Conservation (phyloP, 2,888 invertebrate species). For the Mimachlamys varia region DNA sequence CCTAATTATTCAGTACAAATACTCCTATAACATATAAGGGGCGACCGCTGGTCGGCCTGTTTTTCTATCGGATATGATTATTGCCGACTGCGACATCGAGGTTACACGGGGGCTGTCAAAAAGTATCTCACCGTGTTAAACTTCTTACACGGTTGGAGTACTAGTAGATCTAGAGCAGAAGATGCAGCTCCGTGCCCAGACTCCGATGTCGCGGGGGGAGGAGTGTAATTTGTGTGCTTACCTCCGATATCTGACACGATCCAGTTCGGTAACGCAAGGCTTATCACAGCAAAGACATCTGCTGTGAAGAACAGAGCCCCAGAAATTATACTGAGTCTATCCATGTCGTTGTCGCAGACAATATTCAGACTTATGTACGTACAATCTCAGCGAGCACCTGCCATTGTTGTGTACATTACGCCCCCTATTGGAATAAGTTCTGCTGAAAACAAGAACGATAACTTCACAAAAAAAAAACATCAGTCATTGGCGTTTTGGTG, state of each 20-base stretch:
- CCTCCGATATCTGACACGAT: slow-evolving; percentile 73
- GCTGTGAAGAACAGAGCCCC: slow-evolving; percentile 71
- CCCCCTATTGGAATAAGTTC: neutral
- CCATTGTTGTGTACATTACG: neutral
- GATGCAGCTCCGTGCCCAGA: no score
- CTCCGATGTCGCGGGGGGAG: neutral
- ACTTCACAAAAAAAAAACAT: no score
- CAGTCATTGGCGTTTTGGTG: no score
- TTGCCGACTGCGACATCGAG: no score
- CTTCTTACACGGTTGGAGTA: no score
- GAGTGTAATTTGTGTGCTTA: slow-evolving; percentile 44
- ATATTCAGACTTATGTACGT: neutral
- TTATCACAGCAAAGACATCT: slow-evolving; percentile 72
- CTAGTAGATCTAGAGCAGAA: no score
- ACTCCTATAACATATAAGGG: no score
- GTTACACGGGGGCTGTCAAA: no score
- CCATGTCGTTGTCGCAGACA: slow-evolving; percentile 56
- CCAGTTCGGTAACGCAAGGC: slow-evolving; percentile 73
- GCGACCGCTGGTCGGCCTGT: no score
- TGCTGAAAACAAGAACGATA: neutral
- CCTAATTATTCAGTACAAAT: no score
- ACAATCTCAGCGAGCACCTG: neutral
- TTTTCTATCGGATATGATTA: no score
- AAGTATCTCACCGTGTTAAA: no score
- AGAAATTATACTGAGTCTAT: slow-evolving; percentile 70